Base-by-base conservation (phyloP, 1,140 invertebrate genomes). In the Saccostrea echinata region DNA sequence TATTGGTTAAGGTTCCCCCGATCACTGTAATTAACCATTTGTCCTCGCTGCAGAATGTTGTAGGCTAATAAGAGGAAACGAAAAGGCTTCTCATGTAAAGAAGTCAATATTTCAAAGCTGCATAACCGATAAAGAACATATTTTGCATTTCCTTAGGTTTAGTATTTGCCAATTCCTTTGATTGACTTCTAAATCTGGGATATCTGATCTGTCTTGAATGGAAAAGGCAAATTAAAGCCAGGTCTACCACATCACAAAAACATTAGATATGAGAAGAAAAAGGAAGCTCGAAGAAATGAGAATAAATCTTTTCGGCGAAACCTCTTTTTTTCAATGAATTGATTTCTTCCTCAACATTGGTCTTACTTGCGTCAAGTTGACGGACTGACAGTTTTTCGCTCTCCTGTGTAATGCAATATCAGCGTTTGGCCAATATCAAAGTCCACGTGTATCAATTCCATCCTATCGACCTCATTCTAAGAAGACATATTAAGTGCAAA, bases 351-450 rank as follows among this genome's bases (percentile, higher is more conserved):
- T 30, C 24, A 27, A 27, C 24, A 30, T 12, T 76, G 27, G 30
- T 76, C 11, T 27, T 24, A 27, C 30, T 76, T 76, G 68, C 30
- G 3, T 76, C 68, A 16, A 30, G 68, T 33, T 30, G 68, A 76
- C 27, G 30, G 68, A 0, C 24, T 76, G 68, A 76, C 68, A 76
- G 68, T 18, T 1, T 9, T 3, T 76, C 11, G 27, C 24, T 76
- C 68, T 18, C 27, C 68, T 33, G 68, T 30, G 68, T 76, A 76
- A 76, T 76, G 68, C 27, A 76, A 76, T 76, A 76, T 76, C 68
- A 76, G 68, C 12, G 13, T 27, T 76, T 76, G 68, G 68, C 27
- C 68, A 76, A 76, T 76, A 76, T 71, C 68, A 33, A 33, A 71
- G 68, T 27, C 24, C 30, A 27, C 68, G 24, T 71, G 68, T 71